Evolutionary conservation across 2,797 vertebrate genomes (phyloP).

Genomic region (Podarcis siculus): DNA sequence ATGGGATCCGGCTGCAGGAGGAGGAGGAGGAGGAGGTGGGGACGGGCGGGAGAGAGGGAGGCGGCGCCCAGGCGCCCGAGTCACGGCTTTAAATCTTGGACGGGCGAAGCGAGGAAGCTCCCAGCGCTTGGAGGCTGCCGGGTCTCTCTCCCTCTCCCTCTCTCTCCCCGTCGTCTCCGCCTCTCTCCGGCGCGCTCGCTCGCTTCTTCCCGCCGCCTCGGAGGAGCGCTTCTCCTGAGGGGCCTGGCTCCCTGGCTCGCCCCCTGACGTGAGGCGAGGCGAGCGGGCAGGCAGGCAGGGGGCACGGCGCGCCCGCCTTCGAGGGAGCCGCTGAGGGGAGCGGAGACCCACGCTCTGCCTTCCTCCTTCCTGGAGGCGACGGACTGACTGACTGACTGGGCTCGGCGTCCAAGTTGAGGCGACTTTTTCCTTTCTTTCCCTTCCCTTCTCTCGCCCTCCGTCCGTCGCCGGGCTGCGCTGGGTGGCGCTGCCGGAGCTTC

Average conservation of each 20-base stretch:
- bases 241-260: background rate
- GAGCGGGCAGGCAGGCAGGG: background rate
- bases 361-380: background rate
- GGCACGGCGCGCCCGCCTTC: background rate
- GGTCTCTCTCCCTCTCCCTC: background rate
- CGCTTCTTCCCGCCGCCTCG: no score
- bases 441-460: no score
- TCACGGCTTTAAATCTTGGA: slow-evolving; percentile 71
- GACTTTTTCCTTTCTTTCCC: no score
- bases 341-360: background rate
- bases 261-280: background rate
- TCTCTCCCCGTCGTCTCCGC: background rate
- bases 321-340: background rate
- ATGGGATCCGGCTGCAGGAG: slow-evolving; percentile 34
- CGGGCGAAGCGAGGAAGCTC: slow-evolving; percentile 43
- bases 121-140: background rate
- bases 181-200: background rate
- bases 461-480: background rate
- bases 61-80: slow-evolving; percentile 41
- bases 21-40: slow-evolving; percentile 51
- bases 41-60: slow-evolving; percentile 26
- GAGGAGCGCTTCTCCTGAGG: background rate
- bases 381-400: no score
- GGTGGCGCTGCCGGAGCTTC: no score
- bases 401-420: no score